Conservation (phyloP, 2,888 invertebrate species). For the Tetrapedia diversipes region DNA sequence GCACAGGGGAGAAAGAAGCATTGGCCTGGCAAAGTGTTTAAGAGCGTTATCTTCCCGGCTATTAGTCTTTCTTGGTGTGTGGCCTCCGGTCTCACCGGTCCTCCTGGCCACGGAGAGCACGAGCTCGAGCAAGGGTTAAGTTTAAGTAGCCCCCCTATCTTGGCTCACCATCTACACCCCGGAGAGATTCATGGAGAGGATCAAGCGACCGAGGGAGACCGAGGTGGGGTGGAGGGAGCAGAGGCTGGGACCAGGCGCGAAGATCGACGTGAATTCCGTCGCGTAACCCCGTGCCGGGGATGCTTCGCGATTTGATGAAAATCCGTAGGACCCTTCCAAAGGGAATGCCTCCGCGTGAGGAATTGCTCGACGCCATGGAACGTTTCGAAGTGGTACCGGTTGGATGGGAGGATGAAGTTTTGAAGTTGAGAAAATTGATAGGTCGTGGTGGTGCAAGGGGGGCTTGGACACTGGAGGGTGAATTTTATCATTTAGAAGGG, state of each 20-base stretch:
- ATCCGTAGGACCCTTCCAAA: constrained; percentile 42
- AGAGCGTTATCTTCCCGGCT: constrained; percentile 82
- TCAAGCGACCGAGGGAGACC: constrained; percentile 45
- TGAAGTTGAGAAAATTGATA: too few species aligned
- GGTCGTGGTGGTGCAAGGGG: too few species aligned
- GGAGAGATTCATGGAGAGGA: constrained; percentile 68
- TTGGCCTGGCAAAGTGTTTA: constrained; percentile 82
- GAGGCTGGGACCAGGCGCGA: constrained; percentile 61
- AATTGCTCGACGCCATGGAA: too few species aligned
- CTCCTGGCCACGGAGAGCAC: constrained; percentile 67
- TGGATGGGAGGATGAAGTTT: too few species aligned
- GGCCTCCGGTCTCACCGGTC: constrained; percentile 78
- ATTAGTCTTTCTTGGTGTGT: constrained; percentile 83
- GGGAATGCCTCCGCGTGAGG: too few species aligned
- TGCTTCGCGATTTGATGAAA: constrained; percentile 30
- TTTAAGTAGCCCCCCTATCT: constrained; percentile 80
- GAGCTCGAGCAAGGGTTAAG: constrained; percentile 80
- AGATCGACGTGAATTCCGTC: constrained; percentile 67
- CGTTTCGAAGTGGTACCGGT: too few species aligned
- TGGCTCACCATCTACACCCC: constrained; percentile 78
- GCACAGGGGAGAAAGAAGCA: constrained; percentile 75
- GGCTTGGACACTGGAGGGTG: too few species aligned
- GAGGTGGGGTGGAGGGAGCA: constrained; percentile 18
- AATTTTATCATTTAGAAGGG: too few species aligned
- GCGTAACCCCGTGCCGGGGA: constrained; percentile 48